A percentile compares a stretch with the other conserved stretches of the same genome.
Evolutionary conservation across 2,888 invertebrate genomes (phyloP).

Genomic region (Anoncus sp.): DNA sequence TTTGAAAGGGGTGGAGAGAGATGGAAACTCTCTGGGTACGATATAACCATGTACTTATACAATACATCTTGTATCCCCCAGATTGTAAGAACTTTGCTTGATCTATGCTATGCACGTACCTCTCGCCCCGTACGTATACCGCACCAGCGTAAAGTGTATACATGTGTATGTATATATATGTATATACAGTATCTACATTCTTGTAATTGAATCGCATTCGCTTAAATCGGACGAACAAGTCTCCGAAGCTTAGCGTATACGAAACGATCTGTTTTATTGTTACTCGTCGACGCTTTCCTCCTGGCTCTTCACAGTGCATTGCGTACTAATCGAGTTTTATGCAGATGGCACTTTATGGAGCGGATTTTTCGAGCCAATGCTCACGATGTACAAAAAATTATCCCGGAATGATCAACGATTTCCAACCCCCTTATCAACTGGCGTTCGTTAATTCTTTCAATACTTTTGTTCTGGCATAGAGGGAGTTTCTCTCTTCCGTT

Average conservation of each 20-base stretch:
- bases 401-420: too few relatives aligned
- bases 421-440: too few relatives aligned
- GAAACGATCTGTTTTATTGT: conserved; percentile 1
- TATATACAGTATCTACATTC: conserved; percentile 3
- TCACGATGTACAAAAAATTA: too few relatives aligned
- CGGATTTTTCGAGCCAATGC: too few relatives aligned
- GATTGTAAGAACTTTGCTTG: conserved; percentile 27
- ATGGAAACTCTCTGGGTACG: conserved; percentile 16
- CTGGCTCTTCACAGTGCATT: neutral
- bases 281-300: conserved; percentile 1
- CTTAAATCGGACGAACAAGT: conserved; percentile 7
- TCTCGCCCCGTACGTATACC: neutral
- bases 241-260: neutral
- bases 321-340: too few relatives aligned
- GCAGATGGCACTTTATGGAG: too few relatives aligned
- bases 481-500: too few relatives aligned
- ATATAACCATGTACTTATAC: conserved; percentile 49
- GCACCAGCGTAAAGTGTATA: neutral
- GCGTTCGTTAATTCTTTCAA: too few relatives aligned
- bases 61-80: conserved; percentile 46
- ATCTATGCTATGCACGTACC: conserved; percentile 18
- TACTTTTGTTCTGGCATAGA: too few relatives aligned
- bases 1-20: conserved; percentile 16
- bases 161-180: neutral
- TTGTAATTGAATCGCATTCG: conserved; percentile 33